phyloP scores from a whole-genome alignment of 2,797 vertebrate species.

The Sebastes hubbsi region DNA sequence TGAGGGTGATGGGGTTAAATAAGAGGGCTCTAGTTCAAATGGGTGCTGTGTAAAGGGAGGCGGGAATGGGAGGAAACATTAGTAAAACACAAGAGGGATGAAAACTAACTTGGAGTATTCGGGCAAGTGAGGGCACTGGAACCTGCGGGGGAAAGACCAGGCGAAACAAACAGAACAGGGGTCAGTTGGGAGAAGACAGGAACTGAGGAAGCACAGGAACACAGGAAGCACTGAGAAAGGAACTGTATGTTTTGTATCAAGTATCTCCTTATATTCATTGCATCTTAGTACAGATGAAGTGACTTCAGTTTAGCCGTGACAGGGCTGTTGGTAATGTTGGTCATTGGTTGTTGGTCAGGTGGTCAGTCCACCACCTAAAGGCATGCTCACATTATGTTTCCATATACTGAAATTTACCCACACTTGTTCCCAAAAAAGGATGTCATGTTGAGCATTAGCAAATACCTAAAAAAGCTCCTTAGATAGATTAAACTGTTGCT shows the following conservation, averaged over 20 bases:
- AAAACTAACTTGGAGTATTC: conserved; percentile 89
- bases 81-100: conserved; percentile 73
- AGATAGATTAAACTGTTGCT: neutral
- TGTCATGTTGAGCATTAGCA: neutral
- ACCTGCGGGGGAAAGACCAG: conserved; percentile 89
- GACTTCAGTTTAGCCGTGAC: neutral
- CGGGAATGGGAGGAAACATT: conserved; percentile 18
- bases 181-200: conserved; percentile 32
- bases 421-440: neutral
- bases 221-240: neutral
- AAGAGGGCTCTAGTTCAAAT: neutral
- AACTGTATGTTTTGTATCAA: neutral
- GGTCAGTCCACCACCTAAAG: neutral
- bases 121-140: conserved; percentile 89
- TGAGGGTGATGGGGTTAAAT: neutral
- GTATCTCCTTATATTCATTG: neutral
- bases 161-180: conserved; percentile 64
- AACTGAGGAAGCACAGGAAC: conserved; percentile 16
- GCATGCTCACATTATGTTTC: neutral
- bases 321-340: neutral
- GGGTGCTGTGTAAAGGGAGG: neutral
- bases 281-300: neutral
- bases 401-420: neutral
- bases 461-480: neutral
- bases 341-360: neutral